Evolutionary conservation across 2,797 vertebrate species (phyloP), one percentile per base, ranked within the genome.

Genomic region (Cheirogaleus major): DNA sequence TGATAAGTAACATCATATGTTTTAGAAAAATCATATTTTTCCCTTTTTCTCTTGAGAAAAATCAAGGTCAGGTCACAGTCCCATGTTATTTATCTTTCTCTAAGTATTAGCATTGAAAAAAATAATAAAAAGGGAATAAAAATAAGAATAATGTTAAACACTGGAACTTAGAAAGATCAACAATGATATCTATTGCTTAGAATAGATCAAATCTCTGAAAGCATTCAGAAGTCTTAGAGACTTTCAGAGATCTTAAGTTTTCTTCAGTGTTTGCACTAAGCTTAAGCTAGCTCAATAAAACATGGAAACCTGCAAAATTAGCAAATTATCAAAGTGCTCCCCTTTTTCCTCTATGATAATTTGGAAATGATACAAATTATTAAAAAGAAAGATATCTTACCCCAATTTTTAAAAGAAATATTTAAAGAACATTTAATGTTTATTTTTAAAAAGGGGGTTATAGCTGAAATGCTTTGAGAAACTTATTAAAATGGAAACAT

Each of bases 81-180:
- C 38, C n/a, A 69, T 32, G 20, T 72, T 81, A 65, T 50, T 91
- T 89, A 63, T 85, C 48, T 94, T 52, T 52, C 43, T 89, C 10
- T 82, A 82, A 95, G 76, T 85, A 45, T 81, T 76, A 76, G 8
- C 22, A 61, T 86, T 81, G 13, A 30, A 86, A 94, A 89, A 89
- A 41, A 41, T 38, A 88, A 57, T 84, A n/a, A 48, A 92, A 85
- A 61, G 23, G 32, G 2, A 14, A 12, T n/a, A 35, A 86, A 87
- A 82, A 43, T 75, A 91, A 93, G 61, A 75, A 50, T 81, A 69
- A 93, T 79, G 41, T 6, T 88, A 93, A 88, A 43, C 18, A 72
- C 15, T 86, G 20, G 38, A 95, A 89, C 86, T 89, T 72, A 78
- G 14, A 72, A 92, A 84, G 27, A 30, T 89, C 15, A 93, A 52